Percentiles rank a stretch among this genome's conserved stretches.
Evolutionary conservation across 2,113 vertebrate genomes (phyloP).

Genomic region (Solea solea): DNA sequence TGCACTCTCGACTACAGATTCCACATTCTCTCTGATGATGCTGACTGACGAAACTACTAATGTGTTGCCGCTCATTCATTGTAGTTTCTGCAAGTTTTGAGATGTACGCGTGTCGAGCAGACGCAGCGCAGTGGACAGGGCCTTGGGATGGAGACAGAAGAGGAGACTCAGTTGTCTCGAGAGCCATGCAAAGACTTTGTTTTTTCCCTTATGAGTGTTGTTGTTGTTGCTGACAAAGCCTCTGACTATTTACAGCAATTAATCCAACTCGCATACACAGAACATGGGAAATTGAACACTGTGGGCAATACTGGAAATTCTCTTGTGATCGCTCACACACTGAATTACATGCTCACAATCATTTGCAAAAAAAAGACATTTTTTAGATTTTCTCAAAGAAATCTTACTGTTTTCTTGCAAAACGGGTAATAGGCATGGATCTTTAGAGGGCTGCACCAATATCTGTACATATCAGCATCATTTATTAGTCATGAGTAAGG

Average conservation of each 20-base stretch:
- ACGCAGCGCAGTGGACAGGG: background rate
- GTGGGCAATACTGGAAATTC: constrained; percentile 9
- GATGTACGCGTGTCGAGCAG: background rate
- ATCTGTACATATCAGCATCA: no score
- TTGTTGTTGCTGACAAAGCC: constrained; percentile 58
- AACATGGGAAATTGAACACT: constrained; percentile 31
- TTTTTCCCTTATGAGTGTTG: constrained; percentile 34
- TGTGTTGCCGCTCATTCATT: constrained; percentile 11
- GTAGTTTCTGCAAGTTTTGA: constrained; percentile 6
- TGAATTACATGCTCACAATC: background rate
- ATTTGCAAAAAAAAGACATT: background rate
- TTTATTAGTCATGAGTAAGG: no score
- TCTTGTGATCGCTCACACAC: constrained; percentile 4
- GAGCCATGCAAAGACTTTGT: constrained; percentile 57
- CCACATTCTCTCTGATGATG: constrained; percentile 62
- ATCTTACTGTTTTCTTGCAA: background rate
- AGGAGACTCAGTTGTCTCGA: constrained; percentile 43
- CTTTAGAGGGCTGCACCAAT: no score
- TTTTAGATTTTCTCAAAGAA: background rate
- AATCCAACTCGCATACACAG: constrained; percentile 15
- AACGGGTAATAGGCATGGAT: background rate
- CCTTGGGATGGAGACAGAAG: constrained; percentile 33
- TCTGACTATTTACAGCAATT: constrained; percentile 49
- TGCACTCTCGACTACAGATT: constrained; percentile 39
- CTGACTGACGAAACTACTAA: constrained; percentile 44